phyloP scores from a whole-genome alignment of 2,113 vertebrate genomes.

The Rhodinocichla rosea region DNA sequence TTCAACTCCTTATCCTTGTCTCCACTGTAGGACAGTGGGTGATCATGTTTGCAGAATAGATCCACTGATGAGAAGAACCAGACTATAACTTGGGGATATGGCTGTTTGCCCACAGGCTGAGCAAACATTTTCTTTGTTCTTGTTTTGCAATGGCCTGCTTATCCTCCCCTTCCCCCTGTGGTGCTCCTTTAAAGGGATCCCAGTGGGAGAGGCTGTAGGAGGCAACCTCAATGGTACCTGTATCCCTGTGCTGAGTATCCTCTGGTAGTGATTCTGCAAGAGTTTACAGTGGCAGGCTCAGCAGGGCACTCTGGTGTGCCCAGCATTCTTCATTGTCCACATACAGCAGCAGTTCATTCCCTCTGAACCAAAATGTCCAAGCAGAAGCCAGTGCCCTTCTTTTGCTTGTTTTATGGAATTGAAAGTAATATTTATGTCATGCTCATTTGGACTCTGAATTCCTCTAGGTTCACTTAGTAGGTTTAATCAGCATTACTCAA shows the following conservation, averaged over 20 bases:
- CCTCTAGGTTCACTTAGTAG: not conserved
- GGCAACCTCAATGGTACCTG: accelerated
- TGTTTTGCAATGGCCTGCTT: not conserved
- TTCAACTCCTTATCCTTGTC: not conserved
- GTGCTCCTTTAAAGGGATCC: not conserved
- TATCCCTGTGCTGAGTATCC: not conserved
- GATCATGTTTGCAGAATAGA: not conserved
- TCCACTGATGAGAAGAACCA: not conserved
- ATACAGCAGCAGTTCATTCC: not conserved
- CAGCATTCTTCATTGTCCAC: not conserved
- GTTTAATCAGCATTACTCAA: slow-evolving; percentile 1
- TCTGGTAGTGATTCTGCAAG: not conserved
- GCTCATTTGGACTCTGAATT: not conserved
- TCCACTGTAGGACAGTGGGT: not conserved
- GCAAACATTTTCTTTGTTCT: not conserved
- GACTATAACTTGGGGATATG: not conserved
- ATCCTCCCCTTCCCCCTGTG: not conserved
- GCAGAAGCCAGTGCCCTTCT: not conserved
- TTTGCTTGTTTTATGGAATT: not conserved
- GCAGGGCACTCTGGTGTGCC: not conserved
- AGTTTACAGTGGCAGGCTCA: not conserved
- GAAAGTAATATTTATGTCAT: not conserved
- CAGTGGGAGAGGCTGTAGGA: not conserved
- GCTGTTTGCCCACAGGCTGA: not conserved
- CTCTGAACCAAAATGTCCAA: not conserved